A percentile compares a stretch with the other conserved stretches of the same genome.
Conservation (phyloP, 2,888 invertebrate species). For the Thecophora atra region DNA sequence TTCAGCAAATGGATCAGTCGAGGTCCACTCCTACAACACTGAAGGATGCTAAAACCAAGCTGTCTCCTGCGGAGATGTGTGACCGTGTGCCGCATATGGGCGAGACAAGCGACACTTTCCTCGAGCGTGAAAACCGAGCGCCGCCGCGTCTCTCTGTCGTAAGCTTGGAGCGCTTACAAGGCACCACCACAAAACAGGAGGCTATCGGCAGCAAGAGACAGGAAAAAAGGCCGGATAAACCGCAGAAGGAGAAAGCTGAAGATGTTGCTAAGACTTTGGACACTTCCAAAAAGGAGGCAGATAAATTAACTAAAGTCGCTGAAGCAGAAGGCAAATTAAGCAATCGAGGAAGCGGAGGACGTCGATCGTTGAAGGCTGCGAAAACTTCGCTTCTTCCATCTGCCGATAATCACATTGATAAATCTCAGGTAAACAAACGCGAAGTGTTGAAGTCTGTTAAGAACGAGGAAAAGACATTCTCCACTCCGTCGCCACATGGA, state of each 20-base stretch:
- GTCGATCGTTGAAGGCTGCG: not conserved
- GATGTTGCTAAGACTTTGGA: not conserved
- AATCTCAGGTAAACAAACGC: constrained; percentile 29
- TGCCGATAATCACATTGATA: not conserved
- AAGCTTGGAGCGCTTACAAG: constrained; percentile 72
- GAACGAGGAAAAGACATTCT: not conserved
- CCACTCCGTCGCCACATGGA: not conserved
- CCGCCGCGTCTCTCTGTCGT: constrained; percentile 72
- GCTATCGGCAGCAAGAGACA: constrained; percentile 21
- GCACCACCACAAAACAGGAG: constrained; percentile 48
- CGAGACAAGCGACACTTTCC: constrained; percentile 74
- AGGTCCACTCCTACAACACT: constrained; percentile 30
- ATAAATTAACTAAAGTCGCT: not conserved
- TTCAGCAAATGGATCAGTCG: constrained; percentile 25
- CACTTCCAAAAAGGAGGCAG: not conserved
- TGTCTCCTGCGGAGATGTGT: constrained; percentile 59
- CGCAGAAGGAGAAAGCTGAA: not conserved
- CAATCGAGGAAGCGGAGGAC: not conserved
- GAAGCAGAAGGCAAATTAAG: not conserved
- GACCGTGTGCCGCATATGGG: constrained; percentile 77
- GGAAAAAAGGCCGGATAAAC: constrained; percentile 10
- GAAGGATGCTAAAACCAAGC: constrained; percentile 10
- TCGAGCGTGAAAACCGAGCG: constrained; percentile 69
- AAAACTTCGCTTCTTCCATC: not conserved
- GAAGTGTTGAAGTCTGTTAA: constrained; percentile 6